These are phyloP conservation scores for Momotus momota DNA, from an alignment of 2,797 vertebrate genomes.

Conservation along the genomic window DNA sequence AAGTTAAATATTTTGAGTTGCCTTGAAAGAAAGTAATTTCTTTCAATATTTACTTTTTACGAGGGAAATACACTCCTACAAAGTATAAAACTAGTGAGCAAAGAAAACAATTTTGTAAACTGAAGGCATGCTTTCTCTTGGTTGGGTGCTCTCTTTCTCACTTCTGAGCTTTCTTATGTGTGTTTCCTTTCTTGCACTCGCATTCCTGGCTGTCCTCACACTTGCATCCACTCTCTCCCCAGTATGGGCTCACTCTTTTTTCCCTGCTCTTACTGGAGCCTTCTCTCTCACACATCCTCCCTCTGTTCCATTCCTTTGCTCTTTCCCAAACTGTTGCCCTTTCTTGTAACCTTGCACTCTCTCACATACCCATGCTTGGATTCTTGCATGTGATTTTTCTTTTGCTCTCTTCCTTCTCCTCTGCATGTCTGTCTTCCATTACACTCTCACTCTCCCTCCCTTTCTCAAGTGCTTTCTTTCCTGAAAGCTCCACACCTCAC, in stretches of 20 bases:
- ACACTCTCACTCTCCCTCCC: neutral
- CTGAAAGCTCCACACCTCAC: neutral
- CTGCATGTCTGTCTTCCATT: neutral
- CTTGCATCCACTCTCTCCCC: neutral
- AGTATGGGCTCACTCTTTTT: accelerated
- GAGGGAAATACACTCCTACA: neutral
- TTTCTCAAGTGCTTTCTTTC: neutral
- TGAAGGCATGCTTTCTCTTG: neutral
- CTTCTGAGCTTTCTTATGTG: neutral
- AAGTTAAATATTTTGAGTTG: neutral
- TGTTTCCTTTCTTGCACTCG: neutral
- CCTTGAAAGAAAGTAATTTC: neutral
- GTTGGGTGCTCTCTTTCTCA: neutral
- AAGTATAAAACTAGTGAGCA: neutral
- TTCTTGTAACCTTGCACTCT: neutral
- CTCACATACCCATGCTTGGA: neutral
- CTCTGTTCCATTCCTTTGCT: neutral
- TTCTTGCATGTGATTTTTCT: neutral
- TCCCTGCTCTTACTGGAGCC: neutral
- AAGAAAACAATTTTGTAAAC: neutral
- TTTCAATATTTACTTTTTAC: neutral
- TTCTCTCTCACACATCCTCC: accelerated
- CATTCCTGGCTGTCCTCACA: neutral
- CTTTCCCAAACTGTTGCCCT: neutral
- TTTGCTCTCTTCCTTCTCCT: neutral